Evolutionary conservation across 2,113 vertebrate genomes (phyloP), one percentile per base, ranked within the genome.

Genomic region (Thymallus thymallus): DNA sequence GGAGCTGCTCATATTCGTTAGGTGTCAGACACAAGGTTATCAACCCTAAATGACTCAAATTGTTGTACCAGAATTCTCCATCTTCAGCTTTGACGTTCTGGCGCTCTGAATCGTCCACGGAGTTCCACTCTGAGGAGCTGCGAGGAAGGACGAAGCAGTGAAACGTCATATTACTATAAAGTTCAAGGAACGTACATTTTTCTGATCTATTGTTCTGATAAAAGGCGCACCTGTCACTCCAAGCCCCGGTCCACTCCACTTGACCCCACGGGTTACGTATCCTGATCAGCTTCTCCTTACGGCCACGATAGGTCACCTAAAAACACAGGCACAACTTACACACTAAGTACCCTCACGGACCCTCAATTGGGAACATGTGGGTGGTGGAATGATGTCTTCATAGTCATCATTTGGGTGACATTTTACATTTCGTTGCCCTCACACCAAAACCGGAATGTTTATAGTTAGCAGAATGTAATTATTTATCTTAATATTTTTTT

Each of bases 191-290:
- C 51, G 3, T 55, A 4, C 0, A 55, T 55, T 55, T 18, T 18
- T 55, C 4, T 55, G 20, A 55, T 5, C 51, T 55, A 20, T 30
- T 30, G 62, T 64, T 64, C 26, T 23, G n/a, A 32, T 55, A 29
- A 66, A 66, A 58, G 4, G 6, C 46, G 88, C 87, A 99, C 97
- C 93, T 94, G 75, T 99, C 97, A 0, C 94, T 96, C 97, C 97
- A 99, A n/a, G 91, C 92, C 23, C 97, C 97, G 0, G 96, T 98
- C 97, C 97, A 99, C 84, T 99, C 97, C 86, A 98, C 96, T 84
- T 98, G 94, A 26, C 97, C 96, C 97, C 97, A 99, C 20, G 97
- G 97, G 75, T 99, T 99, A 69, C 96, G 91, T 84, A 99, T 91
- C 23, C 96, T 91, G 78, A 99, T 90, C 87, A 99, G 88, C 80